Evolutionary conservation across 2,888 invertebrate genomes (phyloP).

Genomic region (Yponomeuta cagnagella): DNA sequence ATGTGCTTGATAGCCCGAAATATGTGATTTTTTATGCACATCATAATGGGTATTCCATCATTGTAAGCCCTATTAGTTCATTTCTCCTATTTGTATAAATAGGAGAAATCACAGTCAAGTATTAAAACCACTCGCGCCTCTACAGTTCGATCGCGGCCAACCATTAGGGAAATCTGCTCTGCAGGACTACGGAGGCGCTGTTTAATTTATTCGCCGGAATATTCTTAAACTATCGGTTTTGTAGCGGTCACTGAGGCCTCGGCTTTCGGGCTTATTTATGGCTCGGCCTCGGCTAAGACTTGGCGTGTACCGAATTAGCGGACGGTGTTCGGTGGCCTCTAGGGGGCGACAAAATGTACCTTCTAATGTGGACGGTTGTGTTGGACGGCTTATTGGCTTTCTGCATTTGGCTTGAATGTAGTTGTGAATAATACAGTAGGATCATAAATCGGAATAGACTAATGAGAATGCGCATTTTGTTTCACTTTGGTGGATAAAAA

Average conservation of each 20-base stretch:
- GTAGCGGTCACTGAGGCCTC: slow-evolving; percentile 53
- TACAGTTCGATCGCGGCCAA: slow-evolving; percentile 37
- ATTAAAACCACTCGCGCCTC: slow-evolving; percentile 33
- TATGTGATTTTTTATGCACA: too few species aligned
- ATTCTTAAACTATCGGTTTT: slow-evolving; percentile 75
- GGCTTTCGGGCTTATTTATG: slow-evolving; percentile 62
- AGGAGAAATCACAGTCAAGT: slow-evolving; percentile 26
- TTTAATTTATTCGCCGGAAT: slow-evolving; percentile 72
- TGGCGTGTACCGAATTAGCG: slow-evolving; percentile 23
- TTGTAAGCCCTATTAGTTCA: too few species aligned
- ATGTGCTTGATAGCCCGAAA: too few species aligned
- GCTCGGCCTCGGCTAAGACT: slow-evolving; percentile 27
- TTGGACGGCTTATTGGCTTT: background rate
- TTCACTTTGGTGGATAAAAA: too few species aligned
- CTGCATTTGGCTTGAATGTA: background rate
- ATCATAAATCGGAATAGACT: too few species aligned
- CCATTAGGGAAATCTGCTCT: slow-evolving; percentile 74
- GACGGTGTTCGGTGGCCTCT: slow-evolving; percentile 21
- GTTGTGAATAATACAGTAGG: too few species aligned
- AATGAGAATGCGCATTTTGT: too few species aligned
- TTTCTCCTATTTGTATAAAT: too few species aligned
- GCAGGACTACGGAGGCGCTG: slow-evolving; percentile 45
- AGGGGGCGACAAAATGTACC: slow-evolving; percentile 24
- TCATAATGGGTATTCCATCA: too few species aligned
- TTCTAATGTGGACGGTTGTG: slow-evolving; percentile 4